Evolutionary conservation across 1,140 invertebrate species (phyloP), one percentile per base, ranked within the genome.

Genomic region (Oncopodura yosiiana): DNA sequence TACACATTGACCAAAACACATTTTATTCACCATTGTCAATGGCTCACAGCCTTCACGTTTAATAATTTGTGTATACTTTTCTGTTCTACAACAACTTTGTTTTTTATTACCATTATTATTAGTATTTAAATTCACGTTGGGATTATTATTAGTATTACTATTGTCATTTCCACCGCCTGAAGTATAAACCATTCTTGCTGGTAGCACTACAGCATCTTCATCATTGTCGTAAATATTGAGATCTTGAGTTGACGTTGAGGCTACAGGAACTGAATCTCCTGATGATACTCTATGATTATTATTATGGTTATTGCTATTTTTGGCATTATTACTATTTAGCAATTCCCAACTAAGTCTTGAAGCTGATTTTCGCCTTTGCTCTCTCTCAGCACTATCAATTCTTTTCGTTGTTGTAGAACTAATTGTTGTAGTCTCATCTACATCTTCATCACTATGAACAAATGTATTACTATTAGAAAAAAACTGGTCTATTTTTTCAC

Each of bases 1-100:
- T 3, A 62, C 53, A 42, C 61, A 62, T 44, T 62, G 53, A 0
- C 61, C 61, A 49, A 55, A 51, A 43, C 61, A 62, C 56, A 62
- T 59, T 46, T 43, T 36, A 32, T 62, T 62, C 8, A 58, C 54
- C 32, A 62, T 53, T 12, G 48, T 58, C 36, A 59, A n/a, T 2
- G 61, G 53, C 19, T 62, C 56, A 46, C 61, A 62, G 26, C 61
- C 61, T 8, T 62, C 61, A 12, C 58, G 21, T 16, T 59, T 58
- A 23, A 62, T 39, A 18, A 58, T 49, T 37, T 62, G 61, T 11
- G 43, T 53, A 24, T 62, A 62, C 48, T 59, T 62, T 30, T 59
- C 56, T n/a, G 61, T 59, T 24, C 57, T 34, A 44, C 61, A 62
- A 27, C 61, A 62, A 30, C 54, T 62, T 18, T 42, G n/a, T 12